Percentiles rank a stretch among this genome's conserved stretches.
Conservation (phyloP, 2,888 invertebrate genomes). For the Cephonodes hylas region DNA sequence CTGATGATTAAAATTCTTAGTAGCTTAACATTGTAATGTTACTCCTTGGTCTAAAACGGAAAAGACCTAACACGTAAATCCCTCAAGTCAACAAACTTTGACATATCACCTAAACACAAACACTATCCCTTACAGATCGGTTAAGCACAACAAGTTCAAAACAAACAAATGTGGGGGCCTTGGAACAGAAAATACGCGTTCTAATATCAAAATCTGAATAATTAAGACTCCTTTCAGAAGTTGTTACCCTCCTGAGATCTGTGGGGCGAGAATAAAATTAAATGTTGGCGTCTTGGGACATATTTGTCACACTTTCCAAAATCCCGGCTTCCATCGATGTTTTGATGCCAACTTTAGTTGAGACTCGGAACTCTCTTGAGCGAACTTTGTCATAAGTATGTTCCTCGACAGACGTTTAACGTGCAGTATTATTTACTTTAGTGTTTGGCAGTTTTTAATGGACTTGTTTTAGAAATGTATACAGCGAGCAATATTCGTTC, state of each 20-base stretch:
- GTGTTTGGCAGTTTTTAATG: no score
- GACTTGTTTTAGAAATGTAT: no score
- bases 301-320: constrained; percentile 4
- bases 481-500: no score
- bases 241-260: neutral
- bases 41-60: no score
- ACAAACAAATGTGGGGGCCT: neutral
- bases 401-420: no score
- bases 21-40: no score
- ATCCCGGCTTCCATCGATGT: neutral
- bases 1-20: no score
- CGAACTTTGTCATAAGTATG: no score
- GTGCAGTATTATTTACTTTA: no score
- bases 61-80: neutral
- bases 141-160: neutral
- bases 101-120: no score
- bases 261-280: neutral
- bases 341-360: neutral
- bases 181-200: neutral
- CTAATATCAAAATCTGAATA: neutral
- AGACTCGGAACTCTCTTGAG: neutral
- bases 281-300: neutral
- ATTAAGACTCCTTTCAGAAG: neutral
- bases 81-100: neutral
- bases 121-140: neutral